Evolutionary conservation across 2,888 invertebrate genomes (phyloP), one percentile per base, ranked within the genome.

Genomic region (Agriopis aurantiaria): DNA sequence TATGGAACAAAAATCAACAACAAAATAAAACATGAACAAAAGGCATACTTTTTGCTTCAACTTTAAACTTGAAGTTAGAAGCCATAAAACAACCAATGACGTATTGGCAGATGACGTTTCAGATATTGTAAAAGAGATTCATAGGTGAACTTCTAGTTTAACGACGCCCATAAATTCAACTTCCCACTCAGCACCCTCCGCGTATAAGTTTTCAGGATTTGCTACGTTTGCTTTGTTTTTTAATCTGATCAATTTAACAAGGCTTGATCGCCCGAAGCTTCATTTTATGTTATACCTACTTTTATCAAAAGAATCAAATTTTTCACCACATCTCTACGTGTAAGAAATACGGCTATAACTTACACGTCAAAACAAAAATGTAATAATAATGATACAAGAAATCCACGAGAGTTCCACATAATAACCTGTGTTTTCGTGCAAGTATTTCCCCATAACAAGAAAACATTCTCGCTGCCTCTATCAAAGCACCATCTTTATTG

Each of bases 111-210:
- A 58, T 68, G 68, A 59, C 68, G 59, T 46, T 52, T 33, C 43
- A 60, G 68, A 59, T 55, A 64, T 51, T 55, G 64, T 49, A 51
- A 52, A 33, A 53, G 51, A 63, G 70, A 71, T 71, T 71, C 70
- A 71, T 63, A 41, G 70, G 46, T 59, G 59, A 63, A 71, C 40
- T 71, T 71, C 14, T 45, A 59, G 66, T 67, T 67, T 66, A 59
- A 71, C 63, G 59, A 33, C 55, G 14, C 11, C 17, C 55, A 71
- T 71, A 71, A 71, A 71, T 71, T 53, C 10, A 23, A 33, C 53
- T 63, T 64, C 40, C 63, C 63, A 59, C 40, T 62, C 41, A 53
- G 46, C 51, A 10, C 58, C 52, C 56, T 12, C 33, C 8, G 58
- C 58, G 46, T 10, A 40, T n/a, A 33, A 58, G 46, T 46, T 58